Conservation (phyloP, 1,140 invertebrate species). For the Anoplolepis gracilipes region DNA sequence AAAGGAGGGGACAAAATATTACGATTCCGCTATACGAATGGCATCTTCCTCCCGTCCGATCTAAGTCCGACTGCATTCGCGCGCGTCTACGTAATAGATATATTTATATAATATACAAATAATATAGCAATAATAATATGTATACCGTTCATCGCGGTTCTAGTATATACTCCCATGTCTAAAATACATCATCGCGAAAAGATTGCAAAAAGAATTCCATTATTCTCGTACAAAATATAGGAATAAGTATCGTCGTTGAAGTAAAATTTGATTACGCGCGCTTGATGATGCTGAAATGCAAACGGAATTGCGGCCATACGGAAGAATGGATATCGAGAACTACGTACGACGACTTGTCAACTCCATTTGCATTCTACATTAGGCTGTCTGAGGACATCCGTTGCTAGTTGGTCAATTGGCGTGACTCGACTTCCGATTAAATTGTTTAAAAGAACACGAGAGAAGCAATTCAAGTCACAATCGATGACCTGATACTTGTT, state of each 20-base stretch:
- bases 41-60: slow-evolving; percentile 33
- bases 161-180: slow-evolving; percentile 49
- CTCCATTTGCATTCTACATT: slow-evolving; percentile 55
- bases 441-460: slow-evolving; percentile 45
- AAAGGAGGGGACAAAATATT: slow-evolving; percentile 41
- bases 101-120: slow-evolving; percentile 78
- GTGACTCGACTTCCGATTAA: slow-evolving; percentile 54
- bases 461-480: slow-evolving; percentile 50
- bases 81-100: slow-evolving; percentile 72
- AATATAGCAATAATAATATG: slow-evolving; percentile 61
- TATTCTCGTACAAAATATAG: slow-evolving; percentile 34
- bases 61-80: slow-evolving; percentile 71
- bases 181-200: slow-evolving; percentile 28
- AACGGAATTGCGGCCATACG: slow-evolving; percentile 28
- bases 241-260: slow-evolving; percentile 49
- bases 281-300: slow-evolving; percentile 34
- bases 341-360: neutral
- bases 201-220: slow-evolving; percentile 33
- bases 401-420: slow-evolving; percentile 60
- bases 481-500: slow-evolving; percentile 43
- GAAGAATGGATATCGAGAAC: slow-evolving; percentile 10
- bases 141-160: slow-evolving; percentile 67
- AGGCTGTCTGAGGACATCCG: slow-evolving; percentile 57
- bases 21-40: slow-evolving; percentile 60
- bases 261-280: slow-evolving; percentile 46